phyloP scores from a whole-genome alignment of 2,797 vertebrate species.

The Poecilia velifera region DNA sequence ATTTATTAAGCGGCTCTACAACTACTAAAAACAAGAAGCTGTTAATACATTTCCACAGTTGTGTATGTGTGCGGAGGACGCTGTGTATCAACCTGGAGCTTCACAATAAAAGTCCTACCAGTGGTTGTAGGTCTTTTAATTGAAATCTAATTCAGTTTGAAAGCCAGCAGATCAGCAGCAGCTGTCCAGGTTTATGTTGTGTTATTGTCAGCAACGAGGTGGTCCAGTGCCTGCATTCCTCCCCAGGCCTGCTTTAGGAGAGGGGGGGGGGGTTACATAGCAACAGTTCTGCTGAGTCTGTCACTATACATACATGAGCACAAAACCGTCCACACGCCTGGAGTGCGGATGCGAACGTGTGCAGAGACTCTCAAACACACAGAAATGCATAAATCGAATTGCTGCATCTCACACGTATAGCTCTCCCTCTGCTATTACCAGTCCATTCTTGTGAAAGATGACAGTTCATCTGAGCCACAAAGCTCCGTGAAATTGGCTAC shows the following conservation, averaged over 20 bases:
- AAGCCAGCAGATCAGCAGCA: conserved; percentile 31
- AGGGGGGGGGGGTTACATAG: conserved; percentile 22
- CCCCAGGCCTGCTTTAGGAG: conserved; percentile 38
- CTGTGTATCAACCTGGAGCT: background rate
- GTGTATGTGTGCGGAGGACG: background rate
- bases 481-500: conserved; percentile 49
- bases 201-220: conserved; percentile 54
- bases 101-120: background rate
- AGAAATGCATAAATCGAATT: conserved; percentile 13
- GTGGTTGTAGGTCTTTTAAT: background rate
- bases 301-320: conserved; percentile 10
- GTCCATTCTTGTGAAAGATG: conserved; percentile 61
- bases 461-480: conserved; percentile 26
- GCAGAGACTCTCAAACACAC: conserved; percentile 6
- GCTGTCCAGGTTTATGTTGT: conserved; percentile 14
- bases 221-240: conserved; percentile 33
- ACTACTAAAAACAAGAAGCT: background rate
- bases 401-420: background rate
- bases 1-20: background rate
- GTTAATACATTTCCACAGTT: background rate
- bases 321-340: conserved; percentile 11
- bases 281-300: conserved; percentile 63
- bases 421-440: conserved; percentile 24
- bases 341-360: background rate
- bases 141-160: background rate